Percentiles rank a stretch among this genome's conserved stretches.
Conservation (phyloP, 2,113 vertebrate genomes). For the Catharus bicknelli region DNA sequence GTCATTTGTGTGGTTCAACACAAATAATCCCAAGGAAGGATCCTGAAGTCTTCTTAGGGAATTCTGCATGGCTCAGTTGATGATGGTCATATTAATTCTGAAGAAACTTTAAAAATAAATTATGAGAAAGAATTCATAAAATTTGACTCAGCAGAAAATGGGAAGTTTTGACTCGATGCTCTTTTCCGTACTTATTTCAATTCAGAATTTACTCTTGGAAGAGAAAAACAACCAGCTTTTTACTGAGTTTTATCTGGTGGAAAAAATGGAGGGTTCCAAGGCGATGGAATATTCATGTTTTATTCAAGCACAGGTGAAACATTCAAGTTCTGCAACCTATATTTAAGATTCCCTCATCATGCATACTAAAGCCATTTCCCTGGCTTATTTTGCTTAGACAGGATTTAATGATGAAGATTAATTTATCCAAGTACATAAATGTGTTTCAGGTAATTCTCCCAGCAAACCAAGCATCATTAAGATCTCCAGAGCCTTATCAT, state of each 20-base stretch:
- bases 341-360: background rate
- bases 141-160: background rate
- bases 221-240: background rate
- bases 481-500: constrained; percentile 33
- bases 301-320: background rate
- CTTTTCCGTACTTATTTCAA: background rate
- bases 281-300: background rate
- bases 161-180: background rate
- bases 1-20: background rate
- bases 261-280: background rate
- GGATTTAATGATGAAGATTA: constrained; percentile 42
- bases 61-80: background rate
- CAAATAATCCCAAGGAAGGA: background rate
- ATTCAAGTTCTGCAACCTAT: background rate
- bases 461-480: constrained; percentile 44
- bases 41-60: background rate
- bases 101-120: background rate
- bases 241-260: background rate
- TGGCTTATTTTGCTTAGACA: constrained; percentile 29
- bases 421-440: constrained; percentile 17
- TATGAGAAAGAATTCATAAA: background rate
- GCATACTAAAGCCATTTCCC: background rate
- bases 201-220: background rate
- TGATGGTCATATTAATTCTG: background rate
- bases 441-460: constrained; percentile 24